These are phyloP conservation scores for Busseola fusca DNA, from an alignment of 2,888 invertebrate genomes.

Conservation along the genomic window DNA sequence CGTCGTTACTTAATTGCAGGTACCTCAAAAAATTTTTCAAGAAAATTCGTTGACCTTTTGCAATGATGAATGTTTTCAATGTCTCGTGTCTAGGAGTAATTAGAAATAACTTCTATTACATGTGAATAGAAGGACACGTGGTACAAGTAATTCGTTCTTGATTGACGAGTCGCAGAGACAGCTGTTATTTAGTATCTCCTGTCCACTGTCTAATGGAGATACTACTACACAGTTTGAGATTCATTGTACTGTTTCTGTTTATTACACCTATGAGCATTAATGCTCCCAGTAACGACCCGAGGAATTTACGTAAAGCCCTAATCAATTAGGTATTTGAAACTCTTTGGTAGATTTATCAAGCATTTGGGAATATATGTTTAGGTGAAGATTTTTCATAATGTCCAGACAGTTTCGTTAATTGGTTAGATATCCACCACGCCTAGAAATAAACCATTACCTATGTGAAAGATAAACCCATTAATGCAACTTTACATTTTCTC, in stretches of 20 bases:
- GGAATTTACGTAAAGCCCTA: constrained; percentile 19
- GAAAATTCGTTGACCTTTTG: constrained; percentile 1
- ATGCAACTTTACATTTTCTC: neutral
- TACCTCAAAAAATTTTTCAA: constrained; percentile 12
- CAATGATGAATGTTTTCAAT: neutral
- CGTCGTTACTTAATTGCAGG: constrained; percentile 8
- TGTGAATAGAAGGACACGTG: constrained; percentile 18
- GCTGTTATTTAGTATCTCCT: constrained; percentile 36
- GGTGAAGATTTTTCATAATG: neutral
- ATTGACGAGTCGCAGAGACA: constrained; percentile 39
- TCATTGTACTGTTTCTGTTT: constrained; percentile 29
- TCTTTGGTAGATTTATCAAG: constrained; percentile 3
- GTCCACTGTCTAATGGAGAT: constrained; percentile 30
- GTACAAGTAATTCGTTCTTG: constrained; percentile 44
- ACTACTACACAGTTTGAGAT: constrained; percentile 33
- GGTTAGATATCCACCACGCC: neutral
- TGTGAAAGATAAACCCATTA: neutral
- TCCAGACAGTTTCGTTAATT: neutral
- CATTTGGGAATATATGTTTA: neutral
- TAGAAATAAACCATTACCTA: neutral
- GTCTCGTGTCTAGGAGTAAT: constrained; percentile 11
- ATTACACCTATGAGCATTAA: constrained; percentile 25
- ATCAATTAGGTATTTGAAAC: constrained; percentile 6
- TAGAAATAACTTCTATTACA: constrained; percentile 1
- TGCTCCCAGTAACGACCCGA: neutral